These are phyloP conservation scores for Oscheius sp. DNA, from an alignment of 2,888 invertebrate genomes.

Conservation along the genomic window DNA sequence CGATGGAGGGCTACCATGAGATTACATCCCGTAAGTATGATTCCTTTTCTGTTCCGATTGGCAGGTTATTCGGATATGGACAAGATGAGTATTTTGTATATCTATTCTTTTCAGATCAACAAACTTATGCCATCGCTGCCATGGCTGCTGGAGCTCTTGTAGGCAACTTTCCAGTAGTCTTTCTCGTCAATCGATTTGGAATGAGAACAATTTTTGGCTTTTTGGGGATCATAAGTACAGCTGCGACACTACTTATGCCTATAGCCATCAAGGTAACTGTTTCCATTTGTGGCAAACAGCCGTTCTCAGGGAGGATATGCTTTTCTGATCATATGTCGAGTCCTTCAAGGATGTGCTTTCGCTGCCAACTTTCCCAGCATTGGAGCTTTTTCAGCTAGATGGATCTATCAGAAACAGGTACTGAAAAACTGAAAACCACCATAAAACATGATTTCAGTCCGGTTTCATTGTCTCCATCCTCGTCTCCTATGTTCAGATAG, in stretches of 20 bases:
- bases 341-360: constrained; percentile 64
- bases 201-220: constrained; percentile 52
- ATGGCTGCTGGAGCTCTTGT: constrained; percentile 61
- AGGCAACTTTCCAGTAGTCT: constrained; percentile 62
- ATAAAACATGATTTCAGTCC: constrained; percentile 36
- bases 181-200: constrained; percentile 47
- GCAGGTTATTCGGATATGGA: too few species aligned
- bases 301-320: constrained; percentile 53
- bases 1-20: too few species aligned
- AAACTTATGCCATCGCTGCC: constrained; percentile 53
- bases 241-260: constrained; percentile 56
- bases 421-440: too few species aligned
- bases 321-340: constrained; percentile 53
- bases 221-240: constrained; percentile 58
- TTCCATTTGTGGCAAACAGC: background rate
- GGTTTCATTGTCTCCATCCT: constrained; percentile 64
- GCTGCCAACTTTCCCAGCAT: constrained; percentile 67
- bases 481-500: constrained; percentile 62
- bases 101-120: constrained; percentile 31
- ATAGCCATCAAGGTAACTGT: constrained; percentile 45
- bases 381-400: constrained; percentile 63
- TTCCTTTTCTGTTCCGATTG: too few species aligned
- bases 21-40: too few species aligned
- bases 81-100: too few species aligned
- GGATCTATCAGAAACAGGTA: constrained; percentile 65